phyloP scores from a whole-genome alignment of 2,797 vertebrate genomes.

The Silurus aristotelis region DNA sequence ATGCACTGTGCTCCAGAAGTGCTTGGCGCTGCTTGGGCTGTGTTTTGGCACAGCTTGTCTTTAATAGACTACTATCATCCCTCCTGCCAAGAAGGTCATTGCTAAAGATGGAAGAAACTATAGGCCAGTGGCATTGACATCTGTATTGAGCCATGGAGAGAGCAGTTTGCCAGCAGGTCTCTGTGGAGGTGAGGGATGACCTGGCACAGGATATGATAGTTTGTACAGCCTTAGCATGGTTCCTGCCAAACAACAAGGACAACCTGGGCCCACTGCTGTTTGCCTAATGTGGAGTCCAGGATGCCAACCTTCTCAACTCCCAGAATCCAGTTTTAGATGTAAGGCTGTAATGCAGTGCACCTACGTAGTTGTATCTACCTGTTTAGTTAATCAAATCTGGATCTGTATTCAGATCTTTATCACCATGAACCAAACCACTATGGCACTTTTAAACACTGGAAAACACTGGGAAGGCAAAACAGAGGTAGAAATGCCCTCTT shows the following conservation, averaged over 20 bases:
- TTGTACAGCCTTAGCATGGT: background rate
- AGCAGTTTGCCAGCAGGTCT: background rate
- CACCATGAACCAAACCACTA: background rate
- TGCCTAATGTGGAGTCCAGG: background rate
- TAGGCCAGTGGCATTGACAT: background rate
- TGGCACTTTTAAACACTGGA: too few relatives aligned
- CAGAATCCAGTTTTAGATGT: background rate
- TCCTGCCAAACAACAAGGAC: background rate
- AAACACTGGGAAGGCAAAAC: too few relatives aligned
- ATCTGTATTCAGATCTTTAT: background rate
- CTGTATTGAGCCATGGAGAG: background rate
- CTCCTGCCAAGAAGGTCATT: background rate
- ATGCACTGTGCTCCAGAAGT: background rate
- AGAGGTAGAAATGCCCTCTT: background rate
- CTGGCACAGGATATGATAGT: constrained; percentile 6
- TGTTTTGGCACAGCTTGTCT: constrained; percentile 6
- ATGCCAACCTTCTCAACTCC: background rate
- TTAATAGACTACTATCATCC: background rate
- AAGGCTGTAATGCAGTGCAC: background rate
- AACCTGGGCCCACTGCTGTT: background rate
- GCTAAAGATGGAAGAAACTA: constrained; percentile 1
- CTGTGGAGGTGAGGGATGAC: background rate
- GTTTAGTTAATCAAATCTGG: background rate
- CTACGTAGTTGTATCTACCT: background rate
- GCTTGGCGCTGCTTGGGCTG: background rate